Base-by-base conservation (phyloP, 2,888 invertebrate species). In the Eupithecia tripunctaria region DNA sequence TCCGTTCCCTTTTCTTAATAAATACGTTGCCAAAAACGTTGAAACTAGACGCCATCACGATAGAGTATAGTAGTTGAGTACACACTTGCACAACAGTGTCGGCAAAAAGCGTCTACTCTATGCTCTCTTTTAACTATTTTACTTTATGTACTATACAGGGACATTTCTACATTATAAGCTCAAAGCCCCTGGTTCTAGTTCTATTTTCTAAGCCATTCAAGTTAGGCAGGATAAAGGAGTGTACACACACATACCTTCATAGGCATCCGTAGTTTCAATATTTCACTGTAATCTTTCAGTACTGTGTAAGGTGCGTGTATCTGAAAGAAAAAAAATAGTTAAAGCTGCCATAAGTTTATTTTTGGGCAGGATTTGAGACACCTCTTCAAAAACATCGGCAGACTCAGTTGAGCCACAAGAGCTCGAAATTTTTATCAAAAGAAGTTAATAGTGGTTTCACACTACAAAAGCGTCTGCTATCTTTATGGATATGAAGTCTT, bases 231-330 rank as follows among this genome's bases (percentile, higher is more conserved):
- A 72, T 74, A 75, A 69, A 59, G 27, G 10, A 66, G 21, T 18
- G 29, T 36, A 2, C 3, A 2, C 91, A 2, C 3, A 2, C 91
- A 84, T 85, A 94, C 97, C 95, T 97, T 98, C 98, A 99, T 99
- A 4, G 99, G 98, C 97, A 99, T 97, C 86, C 98, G 95, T 32
- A 99, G 95, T 89, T 99, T 98, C 81, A 99, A 95, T 83, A 98
- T 97, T 92, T 99, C 99, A 75, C 98, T 96, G 91, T 99, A 99
- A 82, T 98, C 95, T 80, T 97, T 95, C 68, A 99, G 91, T 8
- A 99, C 98, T 85, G 97, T 96, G 80, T 96, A 91, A 0, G 99
- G 98, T 0, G 98, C 97, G 90, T 98, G 98, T 74, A 99, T 96
- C 96, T 99, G 86, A 68, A 94, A 93, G 68, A 73, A 75, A 70